Evolutionary conservation across 1,140 invertebrate genomes (phyloP), one percentile per base, ranked within the genome.

Genomic region (Lineus longissimus): DNA sequence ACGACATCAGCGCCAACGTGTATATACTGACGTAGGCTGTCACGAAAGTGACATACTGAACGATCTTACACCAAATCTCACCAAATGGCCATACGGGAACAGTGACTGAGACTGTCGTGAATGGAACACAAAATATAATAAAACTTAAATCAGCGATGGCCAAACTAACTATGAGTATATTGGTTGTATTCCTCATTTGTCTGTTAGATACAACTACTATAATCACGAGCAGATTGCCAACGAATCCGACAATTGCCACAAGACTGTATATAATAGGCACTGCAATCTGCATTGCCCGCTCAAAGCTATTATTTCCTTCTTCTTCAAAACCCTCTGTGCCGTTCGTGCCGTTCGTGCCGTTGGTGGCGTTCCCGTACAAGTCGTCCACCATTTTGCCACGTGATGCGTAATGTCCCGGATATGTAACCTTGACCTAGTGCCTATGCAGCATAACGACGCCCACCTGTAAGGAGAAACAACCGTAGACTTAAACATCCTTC

Each of bases 11-110:
- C 0, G 97, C 93, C 27, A 97, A 82, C 0, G 94, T 97, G 79
- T 95, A 97, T 13, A 97, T 94, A 66, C 91, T 94, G 4, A 91
- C 92, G 72, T 93, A 95, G 0, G 93, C 94, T 11, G 91, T 95
- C 1, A 96, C 93, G 68, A 82, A 80, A 51, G 71, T 76, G 27
- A 78, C 60, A 72, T 91, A 92, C 73, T 91, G 88, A 0, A 93
- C 90, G 23, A 92, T 88, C 83, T 93, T 92, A 82, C 94, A 97
- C 91, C 92, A 94, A 61, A 89, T 76, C 70, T 90, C 87, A 9
- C 94, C 93, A 75, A 96, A 96, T 0, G 92, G 92, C 95, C 95
- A 97, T 11, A 63, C 64, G 17, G 72, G 63, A 59, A 77, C 57
- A 13, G 75, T 72, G 66, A 78, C 80, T 2, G 87, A 85, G 33